phyloP scores from a whole-genome alignment of 1,140 invertebrate species.

The Danaus plexippus region DNA sequence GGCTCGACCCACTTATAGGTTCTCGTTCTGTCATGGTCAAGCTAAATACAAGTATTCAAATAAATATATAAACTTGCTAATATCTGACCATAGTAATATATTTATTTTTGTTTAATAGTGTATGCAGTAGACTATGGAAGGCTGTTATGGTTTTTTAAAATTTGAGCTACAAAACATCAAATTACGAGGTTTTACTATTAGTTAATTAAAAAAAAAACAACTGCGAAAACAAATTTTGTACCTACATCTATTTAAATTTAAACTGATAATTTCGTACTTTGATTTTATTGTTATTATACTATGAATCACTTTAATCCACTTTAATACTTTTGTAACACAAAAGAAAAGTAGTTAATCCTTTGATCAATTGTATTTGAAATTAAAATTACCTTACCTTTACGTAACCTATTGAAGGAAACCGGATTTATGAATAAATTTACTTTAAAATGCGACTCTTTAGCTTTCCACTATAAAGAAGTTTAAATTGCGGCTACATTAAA shows the following conservation, averaged over 20 bases:
- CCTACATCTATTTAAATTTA: slow-evolving; percentile 2
- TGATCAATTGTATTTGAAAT: slow-evolving; percentile 1
- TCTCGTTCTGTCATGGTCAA: slow-evolving; percentile 57
- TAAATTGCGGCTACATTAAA: slow-evolving; percentile 7
- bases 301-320: slow-evolving; percentile 18
- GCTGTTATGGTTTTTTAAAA: too few relatives aligned
- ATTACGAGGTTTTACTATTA: too few relatives aligned
- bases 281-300: slow-evolving; percentile 20
- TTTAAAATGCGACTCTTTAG: slow-evolving; percentile 10
- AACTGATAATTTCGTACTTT: slow-evolving; percentile 13
- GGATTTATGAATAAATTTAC: slow-evolving; percentile 14
- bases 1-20: slow-evolving; percentile 51
- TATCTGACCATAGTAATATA: too few relatives aligned
- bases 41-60: slow-evolving; percentile 17
- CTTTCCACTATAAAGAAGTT: slow-evolving; percentile 16
- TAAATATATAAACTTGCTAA: not conserved
- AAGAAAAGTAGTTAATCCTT: too few relatives aligned
- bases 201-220: too few relatives aligned
- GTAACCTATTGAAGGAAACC: slow-evolving; percentile 15
- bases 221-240: too few relatives aligned
- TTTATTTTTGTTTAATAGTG: too few relatives aligned
- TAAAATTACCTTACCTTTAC: slow-evolving; percentile 10
- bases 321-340: slow-evolving; percentile 7
- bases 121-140: too few relatives aligned
- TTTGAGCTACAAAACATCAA: too few relatives aligned